These are phyloP conservation scores for Apteryx mantelli DNA, from an alignment of 2,113 vertebrate genomes.

Conservation along the genomic window DNA sequence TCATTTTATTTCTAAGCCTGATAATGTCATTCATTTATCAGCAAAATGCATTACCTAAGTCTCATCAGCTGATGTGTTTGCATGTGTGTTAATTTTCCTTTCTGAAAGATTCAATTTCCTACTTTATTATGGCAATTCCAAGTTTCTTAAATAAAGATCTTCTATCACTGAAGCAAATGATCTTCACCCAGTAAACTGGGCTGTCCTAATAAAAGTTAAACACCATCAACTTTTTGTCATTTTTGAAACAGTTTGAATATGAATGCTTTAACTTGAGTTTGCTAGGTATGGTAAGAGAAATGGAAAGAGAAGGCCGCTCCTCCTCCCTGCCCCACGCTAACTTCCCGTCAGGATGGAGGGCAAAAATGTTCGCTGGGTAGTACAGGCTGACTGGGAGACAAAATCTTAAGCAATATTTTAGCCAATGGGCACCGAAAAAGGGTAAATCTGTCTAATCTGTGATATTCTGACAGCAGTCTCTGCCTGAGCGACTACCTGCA, in stretches of 20 bases:
- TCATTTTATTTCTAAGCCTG: not conserved
- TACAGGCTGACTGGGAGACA: not conserved
- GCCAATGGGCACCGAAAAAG: not conserved
- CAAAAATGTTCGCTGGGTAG: not conserved
- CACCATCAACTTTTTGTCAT: not conserved
- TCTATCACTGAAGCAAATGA: not conserved
- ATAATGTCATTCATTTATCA: not conserved
- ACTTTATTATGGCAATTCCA: not conserved
- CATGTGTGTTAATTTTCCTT: rapidly evolving
- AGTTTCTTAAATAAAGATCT: not conserved
- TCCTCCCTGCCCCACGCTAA: not conserved
- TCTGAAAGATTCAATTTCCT: not conserved
- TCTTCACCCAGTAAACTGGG: not conserved
- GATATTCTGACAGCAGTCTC: not conserved
- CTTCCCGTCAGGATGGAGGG: not conserved
- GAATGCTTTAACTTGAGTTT: not conserved
- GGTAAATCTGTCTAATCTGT: not conserved
- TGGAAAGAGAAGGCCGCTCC: not conserved
- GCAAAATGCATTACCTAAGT: not conserved
- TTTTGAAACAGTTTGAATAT: not conserved
- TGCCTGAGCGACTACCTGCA: not conserved
- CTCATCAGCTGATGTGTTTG: not conserved
- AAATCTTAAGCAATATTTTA: not conserved
- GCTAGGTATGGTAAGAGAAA: not conserved
- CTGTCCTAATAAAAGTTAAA: not conserved